These are phyloP conservation scores for Leptatherina wallacei DNA, from an alignment of 2,797 vertebrate genomes.

Conservation along the genomic window DNA sequence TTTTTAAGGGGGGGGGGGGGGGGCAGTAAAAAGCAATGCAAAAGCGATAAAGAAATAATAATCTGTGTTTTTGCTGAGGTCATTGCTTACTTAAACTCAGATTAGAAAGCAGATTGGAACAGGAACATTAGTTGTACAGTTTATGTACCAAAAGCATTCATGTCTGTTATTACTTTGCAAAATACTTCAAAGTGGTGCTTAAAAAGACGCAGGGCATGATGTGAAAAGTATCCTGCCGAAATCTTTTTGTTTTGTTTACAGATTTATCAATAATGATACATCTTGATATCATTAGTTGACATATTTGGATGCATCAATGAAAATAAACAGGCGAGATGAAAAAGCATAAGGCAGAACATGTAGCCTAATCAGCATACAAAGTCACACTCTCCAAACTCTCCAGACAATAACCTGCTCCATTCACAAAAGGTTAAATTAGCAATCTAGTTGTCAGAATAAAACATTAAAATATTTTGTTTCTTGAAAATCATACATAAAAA, in stretches of 20 bases:
- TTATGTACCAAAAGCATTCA: constrained; percentile 21
- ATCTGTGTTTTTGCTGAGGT: constrained; percentile 36
- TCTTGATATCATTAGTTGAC: neutral
- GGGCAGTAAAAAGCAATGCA: constrained; percentile 35
- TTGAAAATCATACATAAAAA: neutral
- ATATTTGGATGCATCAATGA: neutral
- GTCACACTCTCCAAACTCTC: neutral
- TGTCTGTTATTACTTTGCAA: constrained; percentile 8
- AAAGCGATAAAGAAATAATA: constrained; percentile 22
- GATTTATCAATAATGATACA: neutral
- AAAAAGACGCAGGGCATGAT: neutral
- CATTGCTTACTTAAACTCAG: constrained; percentile 51
- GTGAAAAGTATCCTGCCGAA: neutral
- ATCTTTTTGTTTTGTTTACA: too few relatives aligned
- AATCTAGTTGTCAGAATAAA: neutral
- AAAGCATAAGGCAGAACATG: neutral
- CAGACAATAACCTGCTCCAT: neutral
- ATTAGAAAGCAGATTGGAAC: constrained; percentile 61
- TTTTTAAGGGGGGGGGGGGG: constrained; percentile 39
- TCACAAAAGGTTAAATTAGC: neutral
- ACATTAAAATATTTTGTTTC: neutral
- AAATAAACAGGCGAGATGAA: neutral
- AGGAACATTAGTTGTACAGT: constrained; percentile 48
- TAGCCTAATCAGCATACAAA: neutral
- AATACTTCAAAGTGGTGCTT: neutral